A percentile compares a stretch with the other conserved stretches of the same genome.
Conservation (phyloP, 2,888 invertebrate species). For the Chloroclystis v-ata region DNA sequence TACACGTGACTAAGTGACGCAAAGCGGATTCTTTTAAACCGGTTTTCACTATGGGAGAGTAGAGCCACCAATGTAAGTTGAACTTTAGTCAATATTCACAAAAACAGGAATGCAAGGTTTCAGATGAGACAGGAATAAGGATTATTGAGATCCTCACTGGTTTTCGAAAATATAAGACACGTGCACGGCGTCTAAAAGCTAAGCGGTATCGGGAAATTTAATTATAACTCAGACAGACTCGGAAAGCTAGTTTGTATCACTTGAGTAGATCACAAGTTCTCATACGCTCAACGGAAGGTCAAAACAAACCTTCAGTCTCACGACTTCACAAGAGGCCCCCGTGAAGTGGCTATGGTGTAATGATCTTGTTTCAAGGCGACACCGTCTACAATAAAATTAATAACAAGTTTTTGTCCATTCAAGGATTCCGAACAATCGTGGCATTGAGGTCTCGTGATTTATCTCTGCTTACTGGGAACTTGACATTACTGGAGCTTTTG, state of each 20-base stretch:
- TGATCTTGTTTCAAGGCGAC: slow-evolving; percentile 66
- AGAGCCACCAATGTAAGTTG: slow-evolving; percentile 59
- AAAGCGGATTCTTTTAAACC: slow-evolving; percentile 65
- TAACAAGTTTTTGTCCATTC: slow-evolving; percentile 69
- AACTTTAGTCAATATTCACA: slow-evolving; percentile 33
- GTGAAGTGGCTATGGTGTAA: slow-evolving; percentile 46
- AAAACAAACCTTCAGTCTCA: not conserved
- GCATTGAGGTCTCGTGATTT: slow-evolving; percentile 37
- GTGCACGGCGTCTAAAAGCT: too few relatives aligned
- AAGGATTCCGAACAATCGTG: slow-evolving; percentile 49
- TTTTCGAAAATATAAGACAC: too few relatives aligned
- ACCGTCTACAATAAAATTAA: slow-evolving; percentile 65
- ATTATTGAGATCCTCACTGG: too few relatives aligned
- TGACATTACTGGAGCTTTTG: slow-evolving; percentile 28
- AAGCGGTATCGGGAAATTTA: too few relatives aligned
- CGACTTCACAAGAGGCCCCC: slow-evolving; percentile 39
- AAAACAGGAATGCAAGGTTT: too few relatives aligned
- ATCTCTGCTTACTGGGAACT: slow-evolving; percentile 34
- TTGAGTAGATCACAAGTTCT: not conserved
- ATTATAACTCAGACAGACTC: too few relatives aligned
- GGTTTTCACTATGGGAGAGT: slow-evolving; percentile 63
- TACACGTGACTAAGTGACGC: slow-evolving; percentile 70
- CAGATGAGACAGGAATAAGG: too few relatives aligned
- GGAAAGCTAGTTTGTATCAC: too few relatives aligned
- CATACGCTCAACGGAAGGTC: not conserved